Base-by-base conservation (phyloP, 2,888 invertebrate genomes). In the Polia nebulosa region DNA sequence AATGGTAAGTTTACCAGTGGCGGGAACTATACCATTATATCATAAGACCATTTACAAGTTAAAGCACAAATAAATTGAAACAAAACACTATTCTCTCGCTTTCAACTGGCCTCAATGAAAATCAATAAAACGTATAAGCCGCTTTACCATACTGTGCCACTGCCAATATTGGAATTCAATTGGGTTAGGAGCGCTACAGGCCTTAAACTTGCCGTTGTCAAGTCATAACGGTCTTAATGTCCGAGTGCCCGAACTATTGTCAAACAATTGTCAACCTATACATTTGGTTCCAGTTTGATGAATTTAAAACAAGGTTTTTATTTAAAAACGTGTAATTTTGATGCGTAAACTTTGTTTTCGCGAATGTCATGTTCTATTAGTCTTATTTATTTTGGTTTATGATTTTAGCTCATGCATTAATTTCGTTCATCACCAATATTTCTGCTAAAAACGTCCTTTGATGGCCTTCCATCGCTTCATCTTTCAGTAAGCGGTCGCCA, bases 111-210 rank as follows among this genome's bases (percentile, higher is more conserved):
- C 63, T 56, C 62, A 84, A 83, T 77, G 76, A 78, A 77, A 81
- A 82, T 82, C 77, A 82, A 79, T 85, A 79, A 67, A 66, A 71
- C 60, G 71, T 75, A 64, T 78, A 77, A 81, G 63, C 76, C 67
- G 57, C 75, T 78, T 80, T 82, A 74, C 77, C 68, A 76, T 79
- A 80, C 79, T 78, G 87, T 85, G 76, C 80, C 82, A 86, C 80
- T 84, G 85, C 85, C 85, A 88, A 88, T 85, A 87, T 85, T 76
- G 82, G 81, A 88, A 88, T 89, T 87, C 87, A 88, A 89, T 89
- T 86, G 81, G 83, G 85, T 84, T 80, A 82, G 75, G 77, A 83
- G 80, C 84, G 77, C 78, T 73, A 72, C 67, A 68, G 76, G 80
- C 80, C 83, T 84, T 81, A 76, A 79, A 84, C 76, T 84, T 77